These are phyloP conservation scores for Palythoa caribaeorum DNA, from an alignment of 92 coral and sea anemone species.

Conservation along the genomic window DNA sequence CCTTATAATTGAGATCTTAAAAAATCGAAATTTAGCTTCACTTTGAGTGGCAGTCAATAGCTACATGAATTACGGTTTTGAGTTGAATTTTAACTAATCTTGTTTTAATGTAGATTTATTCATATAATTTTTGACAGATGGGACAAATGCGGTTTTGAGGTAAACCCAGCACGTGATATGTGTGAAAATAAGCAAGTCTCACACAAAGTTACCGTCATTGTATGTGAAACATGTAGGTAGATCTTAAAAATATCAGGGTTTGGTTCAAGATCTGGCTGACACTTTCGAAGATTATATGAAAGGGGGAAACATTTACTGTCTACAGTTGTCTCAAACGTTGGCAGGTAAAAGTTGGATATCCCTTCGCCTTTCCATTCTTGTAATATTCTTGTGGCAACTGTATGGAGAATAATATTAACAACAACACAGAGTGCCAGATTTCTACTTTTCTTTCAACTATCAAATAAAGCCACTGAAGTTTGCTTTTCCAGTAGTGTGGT, in stretches of 20 bases:
- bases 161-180: not conserved
- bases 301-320: not conserved
- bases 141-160: not conserved
- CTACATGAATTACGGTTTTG: too few species aligned
- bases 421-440: constrained; percentile 58
- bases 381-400: constrained; percentile 44
- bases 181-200: constrained; percentile 1
- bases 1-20: too few species aligned
- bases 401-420: not conserved
- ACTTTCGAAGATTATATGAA: not conserved
- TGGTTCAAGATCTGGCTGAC: not conserved
- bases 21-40: too few species aligned
- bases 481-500: constrained; percentile 57
- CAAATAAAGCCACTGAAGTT: constrained; percentile 55
- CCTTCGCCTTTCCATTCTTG: constrained; percentile 59
- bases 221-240: not conserved
- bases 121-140: constrained; percentile 4
- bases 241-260: constrained; percentile 6
- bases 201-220: not conserved
- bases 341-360: constrained; percentile 32
- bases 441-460: constrained; percentile 66
- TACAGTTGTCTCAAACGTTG: not conserved
- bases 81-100: too few species aligned
- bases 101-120: not conserved
- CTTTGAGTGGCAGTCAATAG: too few species aligned